These are phyloP conservation scores for Geococcyx californianus DNA, from an alignment of 2,113 vertebrate genomes.

Conservation along the genomic window DNA sequence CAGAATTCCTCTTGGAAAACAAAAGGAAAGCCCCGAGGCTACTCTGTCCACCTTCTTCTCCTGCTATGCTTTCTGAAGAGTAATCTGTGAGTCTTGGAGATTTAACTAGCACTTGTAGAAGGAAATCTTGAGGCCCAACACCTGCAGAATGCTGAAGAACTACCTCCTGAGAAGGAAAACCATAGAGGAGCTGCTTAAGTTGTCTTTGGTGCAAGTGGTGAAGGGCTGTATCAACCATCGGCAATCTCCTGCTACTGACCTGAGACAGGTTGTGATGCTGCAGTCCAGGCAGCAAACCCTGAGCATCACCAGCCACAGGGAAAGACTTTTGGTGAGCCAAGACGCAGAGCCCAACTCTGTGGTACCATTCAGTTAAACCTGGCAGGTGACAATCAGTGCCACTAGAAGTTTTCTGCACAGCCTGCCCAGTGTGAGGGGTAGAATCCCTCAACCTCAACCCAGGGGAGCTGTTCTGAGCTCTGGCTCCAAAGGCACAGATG, in stretches of 20 bases:
- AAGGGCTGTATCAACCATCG: background rate
- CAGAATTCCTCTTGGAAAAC: background rate
- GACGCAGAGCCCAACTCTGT: background rate
- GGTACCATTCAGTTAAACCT: background rate
- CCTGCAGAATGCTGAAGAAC: background rate
- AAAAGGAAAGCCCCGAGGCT: background rate
- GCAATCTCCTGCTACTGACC: background rate
- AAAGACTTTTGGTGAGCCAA: background rate
- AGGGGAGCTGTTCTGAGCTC: background rate
- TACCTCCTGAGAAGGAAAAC: background rate
- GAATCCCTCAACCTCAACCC: background rate
- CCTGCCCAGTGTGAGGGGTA: background rate
- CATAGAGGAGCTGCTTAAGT: background rate
- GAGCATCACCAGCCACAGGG: accelerated
- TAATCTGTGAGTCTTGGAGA: background rate
- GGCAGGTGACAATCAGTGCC: background rate
- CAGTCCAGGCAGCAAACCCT: background rate
- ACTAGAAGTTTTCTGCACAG: background rate
- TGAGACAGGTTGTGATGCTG: background rate
- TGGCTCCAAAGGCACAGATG: background rate
- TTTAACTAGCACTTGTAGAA: background rate
- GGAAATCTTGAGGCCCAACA: background rate
- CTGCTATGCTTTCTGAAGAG: background rate
- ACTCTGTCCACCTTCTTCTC: background rate
- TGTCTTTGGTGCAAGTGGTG: background rate